Percentiles rank a stretch among this genome's conserved stretches.
These are phyloP conservation scores for Heliornis fulica DNA, from an alignment of 2,113 vertebrate species.

Conservation along the genomic window DNA sequence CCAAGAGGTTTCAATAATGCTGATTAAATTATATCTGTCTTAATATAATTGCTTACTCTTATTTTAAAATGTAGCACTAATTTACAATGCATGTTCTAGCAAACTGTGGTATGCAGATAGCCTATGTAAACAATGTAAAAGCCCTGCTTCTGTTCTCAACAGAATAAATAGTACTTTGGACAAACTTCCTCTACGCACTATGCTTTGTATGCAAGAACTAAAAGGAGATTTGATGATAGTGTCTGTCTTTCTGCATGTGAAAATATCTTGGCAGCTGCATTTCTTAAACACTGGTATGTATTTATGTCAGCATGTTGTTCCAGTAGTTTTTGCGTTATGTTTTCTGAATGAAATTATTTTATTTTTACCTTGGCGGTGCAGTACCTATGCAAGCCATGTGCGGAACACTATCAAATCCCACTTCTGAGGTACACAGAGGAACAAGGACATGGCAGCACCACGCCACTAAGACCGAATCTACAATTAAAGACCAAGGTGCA, in stretches of 20 bases:
- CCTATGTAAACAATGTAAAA: background rate
- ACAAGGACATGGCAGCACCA: accelerated
- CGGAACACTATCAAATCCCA: background rate
- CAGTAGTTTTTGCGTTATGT: background rate
- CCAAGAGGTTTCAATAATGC: background rate
- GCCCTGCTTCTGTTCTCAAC: background rate
- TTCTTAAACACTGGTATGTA: background rate
- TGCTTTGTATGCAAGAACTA: slow-evolving; percentile 2
- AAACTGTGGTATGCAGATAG: background rate
- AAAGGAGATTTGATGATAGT: background rate
- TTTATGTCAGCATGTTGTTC: slow-evolving; percentile 5
- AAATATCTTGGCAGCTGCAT: slow-evolving; percentile 20
- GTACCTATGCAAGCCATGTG: background rate
- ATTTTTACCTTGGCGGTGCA: background rate
- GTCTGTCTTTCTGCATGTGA: background rate
- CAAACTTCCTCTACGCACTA: background rate
- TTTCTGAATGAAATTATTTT: slow-evolving; percentile 19
- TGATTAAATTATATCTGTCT: slow-evolving; percentile 3
- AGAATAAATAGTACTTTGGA: background rate
- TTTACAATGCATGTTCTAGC: background rate
- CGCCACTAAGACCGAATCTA: accelerated
- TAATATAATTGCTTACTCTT: background rate
- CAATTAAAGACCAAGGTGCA: background rate
- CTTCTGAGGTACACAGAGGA: background rate
- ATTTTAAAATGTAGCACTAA: background rate